Conservation (phyloP, 1,140 invertebrate species). For the Bombyx mandarina region DNA sequence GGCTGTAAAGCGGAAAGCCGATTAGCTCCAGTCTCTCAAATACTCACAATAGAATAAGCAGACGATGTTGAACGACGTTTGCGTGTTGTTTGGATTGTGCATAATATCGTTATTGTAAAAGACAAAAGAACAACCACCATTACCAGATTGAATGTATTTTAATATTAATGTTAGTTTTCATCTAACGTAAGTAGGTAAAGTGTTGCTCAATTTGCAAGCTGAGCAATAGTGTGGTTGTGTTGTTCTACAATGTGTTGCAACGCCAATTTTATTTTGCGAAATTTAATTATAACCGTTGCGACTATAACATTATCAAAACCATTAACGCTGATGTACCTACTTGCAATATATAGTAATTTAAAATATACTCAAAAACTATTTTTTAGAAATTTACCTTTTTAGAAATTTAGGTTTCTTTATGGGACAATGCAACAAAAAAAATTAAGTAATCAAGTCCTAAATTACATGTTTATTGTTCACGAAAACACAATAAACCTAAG, state of each 20-base stretch:
- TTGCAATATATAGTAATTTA: too few relatives aligned
- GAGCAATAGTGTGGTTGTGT: constrained; percentile 4
- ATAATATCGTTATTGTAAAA: constrained; percentile 36
- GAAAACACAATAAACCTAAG: too few relatives aligned
- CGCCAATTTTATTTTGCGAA: too few relatives aligned
- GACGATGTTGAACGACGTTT: not conserved
- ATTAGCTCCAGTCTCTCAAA: constrained; percentile 15
- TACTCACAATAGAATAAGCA: not conserved
- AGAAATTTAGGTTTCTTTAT: too few relatives aligned
- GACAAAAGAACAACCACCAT: constrained; percentile 35
- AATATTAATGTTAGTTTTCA: constrained; percentile 31
- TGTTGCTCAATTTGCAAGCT: constrained; percentile 15
- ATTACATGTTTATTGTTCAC: too few relatives aligned
- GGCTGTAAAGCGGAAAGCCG: constrained; percentile 35
- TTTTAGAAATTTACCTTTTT: too few relatives aligned
- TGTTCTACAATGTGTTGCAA: constrained; percentile 11
- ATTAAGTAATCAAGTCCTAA: too few relatives aligned
- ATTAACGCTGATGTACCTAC: too few relatives aligned
- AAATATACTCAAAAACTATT: too few relatives aligned
- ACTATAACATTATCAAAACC: too few relatives aligned
- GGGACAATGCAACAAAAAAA: too few relatives aligned
- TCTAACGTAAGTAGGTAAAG: constrained; percentile 29
- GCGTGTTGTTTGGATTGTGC: constrained; percentile 25
- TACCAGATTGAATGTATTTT: constrained; percentile 22
- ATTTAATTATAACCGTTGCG: too few relatives aligned